Conservation (phyloP, 1,140 invertebrate species). For the Lepidotrigona ventralis region DNA sequence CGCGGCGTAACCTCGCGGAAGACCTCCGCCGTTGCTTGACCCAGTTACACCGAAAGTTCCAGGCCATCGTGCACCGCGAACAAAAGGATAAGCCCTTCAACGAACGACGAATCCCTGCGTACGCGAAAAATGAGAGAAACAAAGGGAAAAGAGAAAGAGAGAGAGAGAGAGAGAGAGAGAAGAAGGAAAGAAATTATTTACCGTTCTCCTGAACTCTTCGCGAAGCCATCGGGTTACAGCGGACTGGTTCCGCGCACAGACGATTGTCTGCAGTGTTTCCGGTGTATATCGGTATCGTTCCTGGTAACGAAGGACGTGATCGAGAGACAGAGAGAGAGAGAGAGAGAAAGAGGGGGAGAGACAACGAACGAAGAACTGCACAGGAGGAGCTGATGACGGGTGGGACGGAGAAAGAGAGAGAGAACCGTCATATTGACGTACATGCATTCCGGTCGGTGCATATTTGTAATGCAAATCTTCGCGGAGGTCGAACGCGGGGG, state of each 20-base stretch:
- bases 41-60: not conserved
- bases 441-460: conserved; percentile 63
- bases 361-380: not conserved
- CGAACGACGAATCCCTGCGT: not conserved
- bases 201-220: not conserved
- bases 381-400: not conserved
- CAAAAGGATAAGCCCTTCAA: not conserved
- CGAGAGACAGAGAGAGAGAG: conserved; percentile 11
- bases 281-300: conserved; percentile 34
- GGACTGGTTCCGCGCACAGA: not conserved
- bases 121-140: not conserved
- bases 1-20: not conserved
- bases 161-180: not conserved
- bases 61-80: not conserved
- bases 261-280: conserved; percentile 33
- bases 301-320: conserved; percentile 34
- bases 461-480: conserved; percentile 76
- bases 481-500: conserved; percentile 53
- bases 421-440: conserved; percentile 71
- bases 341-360: conserved; percentile 19
- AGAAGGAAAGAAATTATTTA: not conserved
- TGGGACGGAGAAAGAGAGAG: conserved; percentile 26
- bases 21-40: conserved; percentile 4
- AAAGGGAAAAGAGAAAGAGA: not conserved
- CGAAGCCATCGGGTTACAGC: not conserved